These are phyloP conservation scores for Himalopsyche tibetana DNA, from an alignment of 2,888 invertebrate genomes.

Conservation along the genomic window DNA sequence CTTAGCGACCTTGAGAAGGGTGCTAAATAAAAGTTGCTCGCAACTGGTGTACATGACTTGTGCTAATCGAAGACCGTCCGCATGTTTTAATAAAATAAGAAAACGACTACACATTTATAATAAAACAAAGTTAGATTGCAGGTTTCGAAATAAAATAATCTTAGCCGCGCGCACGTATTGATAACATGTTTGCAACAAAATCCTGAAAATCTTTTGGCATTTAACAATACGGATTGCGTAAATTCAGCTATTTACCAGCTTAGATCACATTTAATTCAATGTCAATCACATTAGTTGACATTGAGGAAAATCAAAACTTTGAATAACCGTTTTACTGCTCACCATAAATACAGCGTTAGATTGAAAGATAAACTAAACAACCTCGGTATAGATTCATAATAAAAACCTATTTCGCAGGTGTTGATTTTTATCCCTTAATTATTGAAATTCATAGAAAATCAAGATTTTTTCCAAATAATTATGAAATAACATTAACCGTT, in stretches of 20 bases:
- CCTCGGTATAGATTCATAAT: too few species aligned
- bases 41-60: constrained; percentile 7
- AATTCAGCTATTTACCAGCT: background rate
- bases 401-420: too few species aligned
- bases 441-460: too few species aligned
- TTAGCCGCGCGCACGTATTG: background rate
- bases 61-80: constrained; percentile 29
- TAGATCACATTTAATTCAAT: background rate
- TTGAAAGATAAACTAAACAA: too few species aligned
- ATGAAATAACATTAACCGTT: too few species aligned
- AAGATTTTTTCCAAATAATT: too few species aligned
- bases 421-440: too few species aligned
- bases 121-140: constrained; percentile 7
- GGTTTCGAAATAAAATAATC: constrained; percentile 5
- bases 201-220: background rate
- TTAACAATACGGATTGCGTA: background rate
- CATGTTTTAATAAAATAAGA: constrained; percentile 40
- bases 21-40: background rate
- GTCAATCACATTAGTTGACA: too few species aligned
- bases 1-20: background rate
- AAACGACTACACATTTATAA: background rate
- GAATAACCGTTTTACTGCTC: background rate
- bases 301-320: constrained; percentile 4
- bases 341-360: background rate
- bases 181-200: constrained; percentile 1